Percentiles rank a stretch among this genome's conserved stretches.
phyloP scores from a whole-genome alignment of 2,113 vertebrate species.

The Camelus bactrianus region DNA sequence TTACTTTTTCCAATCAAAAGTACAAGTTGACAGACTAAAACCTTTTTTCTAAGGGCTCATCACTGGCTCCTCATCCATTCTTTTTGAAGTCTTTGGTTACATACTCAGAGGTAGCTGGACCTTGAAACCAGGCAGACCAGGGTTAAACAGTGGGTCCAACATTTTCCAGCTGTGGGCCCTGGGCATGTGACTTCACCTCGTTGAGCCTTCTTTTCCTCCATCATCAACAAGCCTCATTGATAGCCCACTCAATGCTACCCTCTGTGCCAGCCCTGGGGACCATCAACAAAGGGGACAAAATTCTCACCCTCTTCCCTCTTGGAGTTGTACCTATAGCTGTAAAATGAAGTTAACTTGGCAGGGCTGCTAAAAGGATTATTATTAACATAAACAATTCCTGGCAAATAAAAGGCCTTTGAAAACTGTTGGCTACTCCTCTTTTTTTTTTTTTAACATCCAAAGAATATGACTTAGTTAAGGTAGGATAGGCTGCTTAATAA shows the following conservation, averaged over 20 bases:
- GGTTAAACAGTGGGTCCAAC: neutral
- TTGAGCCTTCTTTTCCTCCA: neutral
- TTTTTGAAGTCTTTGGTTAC: slow-evolving; percentile 28
- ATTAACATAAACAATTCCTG: neutral
- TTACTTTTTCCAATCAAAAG: slow-evolving; percentile 36
- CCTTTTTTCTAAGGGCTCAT: neutral
- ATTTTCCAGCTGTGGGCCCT: slow-evolving; percentile 22
- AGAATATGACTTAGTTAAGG: slow-evolving; percentile 18
- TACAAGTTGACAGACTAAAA: slow-evolving; percentile 23
- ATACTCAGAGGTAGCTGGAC: slow-evolving; percentile 32
- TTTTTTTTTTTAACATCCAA: neutral
- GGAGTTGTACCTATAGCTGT: neutral
- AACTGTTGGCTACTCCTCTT: neutral
- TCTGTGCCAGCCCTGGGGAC: slow-evolving; percentile 8
- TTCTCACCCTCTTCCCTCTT: neutral
- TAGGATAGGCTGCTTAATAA: slow-evolving; percentile 1
- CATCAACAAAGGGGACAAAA: neutral
- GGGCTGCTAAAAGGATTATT: neutral
- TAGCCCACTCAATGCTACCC: neutral
- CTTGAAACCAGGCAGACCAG: neutral
- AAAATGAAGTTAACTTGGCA: slow-evolving; percentile 18
- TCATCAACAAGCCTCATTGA: neutral
- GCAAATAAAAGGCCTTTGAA: slow-evolving; percentile 55
- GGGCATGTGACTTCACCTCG: neutral
- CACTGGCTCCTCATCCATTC: neutral